Evolutionary conservation across 2,888 invertebrate genomes (phyloP).

Genomic region (Germaria angustata): DNA sequence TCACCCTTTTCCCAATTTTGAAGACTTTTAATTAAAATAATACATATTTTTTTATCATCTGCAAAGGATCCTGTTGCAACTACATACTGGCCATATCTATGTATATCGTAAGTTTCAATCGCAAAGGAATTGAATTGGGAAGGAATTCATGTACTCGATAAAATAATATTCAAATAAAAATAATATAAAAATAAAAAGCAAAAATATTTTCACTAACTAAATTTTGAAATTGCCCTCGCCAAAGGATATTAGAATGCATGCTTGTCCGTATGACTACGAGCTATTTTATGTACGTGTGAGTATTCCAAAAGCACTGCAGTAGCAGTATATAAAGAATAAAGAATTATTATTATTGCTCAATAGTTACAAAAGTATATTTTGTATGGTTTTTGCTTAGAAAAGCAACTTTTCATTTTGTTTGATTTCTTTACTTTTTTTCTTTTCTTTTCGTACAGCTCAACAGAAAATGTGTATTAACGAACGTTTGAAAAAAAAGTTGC

Average conservation of each 20-base stretch:
- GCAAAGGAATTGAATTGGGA: too few relatives aligned
- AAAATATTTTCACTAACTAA: too few relatives aligned
- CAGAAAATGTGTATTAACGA: constrained; percentile 14
- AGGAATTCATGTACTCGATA: too few relatives aligned
- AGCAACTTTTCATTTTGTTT: constrained; percentile 46
- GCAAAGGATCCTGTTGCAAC: too few relatives aligned
- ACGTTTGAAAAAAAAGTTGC: background rate
- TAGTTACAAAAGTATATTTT: constrained; percentile 61
- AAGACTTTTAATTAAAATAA: too few relatives aligned
- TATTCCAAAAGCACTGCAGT: constrained; percentile 42
- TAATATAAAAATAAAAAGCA: too few relatives aligned
- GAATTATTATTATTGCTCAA: constrained; percentile 61
- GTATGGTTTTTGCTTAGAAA: constrained; percentile 47
- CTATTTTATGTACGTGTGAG: constrained; percentile 3
- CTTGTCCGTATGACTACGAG: background rate
- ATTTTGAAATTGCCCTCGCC: background rate
- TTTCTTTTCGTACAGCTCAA: background rate
- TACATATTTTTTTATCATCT: too few relatives aligned
- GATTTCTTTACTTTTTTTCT: background rate
- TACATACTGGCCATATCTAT: too few relatives aligned
- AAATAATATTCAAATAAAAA: too few relatives aligned
- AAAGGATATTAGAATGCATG: background rate
- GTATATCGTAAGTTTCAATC: too few relatives aligned
- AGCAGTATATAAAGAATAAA: constrained; percentile 43
- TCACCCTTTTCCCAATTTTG: too few relatives aligned